phyloP scores from a whole-genome alignment of 1,140 invertebrate genomes.

The Hypothenemus hampei region DNA sequence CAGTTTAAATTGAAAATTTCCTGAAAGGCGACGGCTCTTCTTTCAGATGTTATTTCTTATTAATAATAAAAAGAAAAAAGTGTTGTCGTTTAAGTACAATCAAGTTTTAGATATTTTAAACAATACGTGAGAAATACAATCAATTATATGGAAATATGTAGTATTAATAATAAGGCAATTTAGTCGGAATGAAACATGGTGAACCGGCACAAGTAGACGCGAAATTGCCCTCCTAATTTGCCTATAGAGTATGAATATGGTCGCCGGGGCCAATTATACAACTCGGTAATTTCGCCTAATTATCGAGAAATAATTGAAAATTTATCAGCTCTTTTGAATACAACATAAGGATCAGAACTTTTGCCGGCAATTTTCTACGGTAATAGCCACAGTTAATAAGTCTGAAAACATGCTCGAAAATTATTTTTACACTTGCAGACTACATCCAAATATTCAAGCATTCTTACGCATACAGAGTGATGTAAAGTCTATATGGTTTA shows the following conservation, averaged over 20 bases:
- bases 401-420: constrained; percentile 3
- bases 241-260: neutral
- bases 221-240: constrained; percentile 3
- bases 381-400: constrained; percentile 3
- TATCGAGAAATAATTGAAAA: constrained; percentile 14
- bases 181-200: neutral
- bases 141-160: neutral
- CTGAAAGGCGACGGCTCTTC: constrained; percentile 5
- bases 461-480: neutral
- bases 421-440: neutral
- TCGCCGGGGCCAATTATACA: constrained; percentile 5
- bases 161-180: constrained; percentile 1
- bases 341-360: neutral
- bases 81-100: neutral
- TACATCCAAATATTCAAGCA: neutral
- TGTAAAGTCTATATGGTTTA: too few relatives aligned
- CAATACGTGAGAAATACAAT: neutral
- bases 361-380: neutral
- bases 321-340: constrained; percentile 6
- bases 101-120: neutral
- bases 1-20: constrained; percentile 38
- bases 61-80: neutral
- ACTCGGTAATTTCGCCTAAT: constrained; percentile 5
- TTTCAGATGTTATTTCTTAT: neutral
- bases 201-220: neutral